Base-by-base conservation (phyloP, 2,888 invertebrate species). In the Physocephala rufipes region DNA sequence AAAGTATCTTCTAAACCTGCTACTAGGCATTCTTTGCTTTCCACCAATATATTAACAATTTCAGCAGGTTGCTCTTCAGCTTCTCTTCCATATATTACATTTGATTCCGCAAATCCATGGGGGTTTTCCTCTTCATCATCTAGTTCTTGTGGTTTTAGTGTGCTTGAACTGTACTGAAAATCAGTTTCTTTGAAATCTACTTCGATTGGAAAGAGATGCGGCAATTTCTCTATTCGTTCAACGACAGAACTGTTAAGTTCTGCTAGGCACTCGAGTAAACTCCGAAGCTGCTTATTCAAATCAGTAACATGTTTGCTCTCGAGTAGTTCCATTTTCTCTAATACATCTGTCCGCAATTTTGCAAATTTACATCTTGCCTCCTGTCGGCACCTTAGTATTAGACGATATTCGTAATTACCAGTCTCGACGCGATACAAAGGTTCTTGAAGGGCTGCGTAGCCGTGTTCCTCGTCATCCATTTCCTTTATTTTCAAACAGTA, bases 401-500 rank as follows among this genome's bases (percentile, higher is more conserved):
- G 87, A 88, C 98, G 91, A 86, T 99, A 99, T 85, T 99, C 99
- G 87, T 99, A 99, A 85, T 99, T 99, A 59, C 99, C 99, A 0
- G 99, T 99, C 86, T 99, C 99, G 0, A 99, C 96, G 55, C 99
- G 90, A 84, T 99, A 99, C 49, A 99, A 87, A 0, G 98, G 97
- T 83, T 99, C 99, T 82, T 98, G 97, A 16, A 99, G 82, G 0
- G 95, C 92, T 7, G 93, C 93, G 82, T 95, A 98, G 61, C 95
- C 95, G 77, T 96, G 96, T 81, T 99, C 98, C 82, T 99, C 99
- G 82, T 99, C 99, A 79, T 99, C 99, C 95, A 99, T 95, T 86
- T 99, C 99, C 84, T 99, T 99, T 0, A 99, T 97, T 87, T 99
- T 99, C 71, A 99, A 88, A 82, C 99, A 99, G 84, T 99, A 99